Evolutionary conservation across 1,140 invertebrate genomes (phyloP).

Genomic region (Tribolium castaneum): DNA sequence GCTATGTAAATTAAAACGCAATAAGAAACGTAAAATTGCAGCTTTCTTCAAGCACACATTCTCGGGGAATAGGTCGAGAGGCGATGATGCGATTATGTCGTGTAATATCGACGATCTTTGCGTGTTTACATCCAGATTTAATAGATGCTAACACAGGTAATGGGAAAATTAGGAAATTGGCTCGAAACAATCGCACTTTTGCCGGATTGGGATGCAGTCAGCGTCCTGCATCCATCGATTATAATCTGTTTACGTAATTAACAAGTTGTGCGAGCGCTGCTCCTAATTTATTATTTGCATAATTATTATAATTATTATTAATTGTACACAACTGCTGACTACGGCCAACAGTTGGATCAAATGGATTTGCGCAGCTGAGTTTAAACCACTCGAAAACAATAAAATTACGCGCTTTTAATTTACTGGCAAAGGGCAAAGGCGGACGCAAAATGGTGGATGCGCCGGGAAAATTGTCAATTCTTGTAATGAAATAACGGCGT

Average conservation of each 20-base stretch:
- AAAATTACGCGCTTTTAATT: not conserved
- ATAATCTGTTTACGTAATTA: conserved; percentile 3
- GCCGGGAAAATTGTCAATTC: not conserved
- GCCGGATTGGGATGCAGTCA: not conserved
- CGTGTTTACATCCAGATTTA: conserved; percentile 41
- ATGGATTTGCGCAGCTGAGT: not conserved
- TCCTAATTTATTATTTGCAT: conserved; percentile 15
- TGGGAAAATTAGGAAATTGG: conserved; percentile 13
- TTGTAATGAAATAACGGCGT: not conserved
- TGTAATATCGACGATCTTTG: conserved; percentile 34
- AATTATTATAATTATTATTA: conserved; percentile 15
- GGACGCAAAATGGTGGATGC: not conserved
- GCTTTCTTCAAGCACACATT: not conserved
- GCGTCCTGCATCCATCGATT: not conserved
- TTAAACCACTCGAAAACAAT: not conserved
- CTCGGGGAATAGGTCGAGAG: not conserved
- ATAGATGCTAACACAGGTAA: conserved; percentile 37
- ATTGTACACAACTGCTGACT: conserved; percentile 15
- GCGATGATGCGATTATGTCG: conserved; percentile 29
- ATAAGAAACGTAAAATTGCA: not conserved
- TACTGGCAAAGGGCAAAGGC: not conserved
- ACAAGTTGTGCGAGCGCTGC: conserved; percentile 1
- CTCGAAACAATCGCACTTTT: no score
- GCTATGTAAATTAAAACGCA: not conserved
- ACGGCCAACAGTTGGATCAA: not conserved